Evolutionary conservation across 1,140 invertebrate genomes (phyloP).

Genomic region (Kradibia gibbosae): DNA sequence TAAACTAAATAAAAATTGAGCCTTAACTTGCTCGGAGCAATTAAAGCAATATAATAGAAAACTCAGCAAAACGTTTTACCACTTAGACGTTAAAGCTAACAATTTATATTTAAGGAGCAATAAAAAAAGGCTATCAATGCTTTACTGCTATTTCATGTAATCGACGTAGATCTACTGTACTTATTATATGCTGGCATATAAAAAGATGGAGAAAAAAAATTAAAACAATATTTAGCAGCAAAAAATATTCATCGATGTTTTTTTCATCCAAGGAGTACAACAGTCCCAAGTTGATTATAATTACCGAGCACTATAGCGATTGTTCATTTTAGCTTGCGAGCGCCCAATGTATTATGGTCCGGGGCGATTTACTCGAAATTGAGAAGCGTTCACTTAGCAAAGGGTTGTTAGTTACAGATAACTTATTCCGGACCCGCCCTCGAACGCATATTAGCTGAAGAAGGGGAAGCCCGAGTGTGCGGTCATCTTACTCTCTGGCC

Average conservation of each 20-base stretch:
- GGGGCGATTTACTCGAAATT: slow-evolving; percentile 59
- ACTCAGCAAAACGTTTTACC: not conserved
- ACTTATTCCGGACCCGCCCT: slow-evolving; percentile 65
- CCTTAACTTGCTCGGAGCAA: not conserved
- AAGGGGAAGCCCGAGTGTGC: slow-evolving; percentile 51
- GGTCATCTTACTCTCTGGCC: slow-evolving; percentile 53
- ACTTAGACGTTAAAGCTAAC: not conserved
- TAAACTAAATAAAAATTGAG: not conserved
- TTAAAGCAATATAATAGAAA: not conserved
- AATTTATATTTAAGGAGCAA: not conserved
- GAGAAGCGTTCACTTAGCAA: slow-evolving; percentile 67
- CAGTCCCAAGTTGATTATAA: slow-evolving; percentile 30
- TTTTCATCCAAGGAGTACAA: not conserved
- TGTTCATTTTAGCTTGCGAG: slow-evolving; percentile 30
- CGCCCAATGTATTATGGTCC: slow-evolving; percentile 47
- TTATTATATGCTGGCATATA: not conserved
- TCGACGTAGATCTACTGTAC: not conserved
- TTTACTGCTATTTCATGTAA: not conserved
- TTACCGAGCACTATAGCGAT: slow-evolving; percentile 17
- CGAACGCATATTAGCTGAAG: slow-evolving; percentile 45
- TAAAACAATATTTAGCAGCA: not conserved
- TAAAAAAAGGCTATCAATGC: slow-evolving; percentile 1
- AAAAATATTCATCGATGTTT: not conserved
- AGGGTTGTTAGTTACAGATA: slow-evolving; percentile 71
- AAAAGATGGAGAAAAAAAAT: not conserved